These are phyloP conservation scores for Lagenorhynchus albirostris DNA, from an alignment of 2,113 vertebrate genomes.

Conservation along the genomic window DNA sequence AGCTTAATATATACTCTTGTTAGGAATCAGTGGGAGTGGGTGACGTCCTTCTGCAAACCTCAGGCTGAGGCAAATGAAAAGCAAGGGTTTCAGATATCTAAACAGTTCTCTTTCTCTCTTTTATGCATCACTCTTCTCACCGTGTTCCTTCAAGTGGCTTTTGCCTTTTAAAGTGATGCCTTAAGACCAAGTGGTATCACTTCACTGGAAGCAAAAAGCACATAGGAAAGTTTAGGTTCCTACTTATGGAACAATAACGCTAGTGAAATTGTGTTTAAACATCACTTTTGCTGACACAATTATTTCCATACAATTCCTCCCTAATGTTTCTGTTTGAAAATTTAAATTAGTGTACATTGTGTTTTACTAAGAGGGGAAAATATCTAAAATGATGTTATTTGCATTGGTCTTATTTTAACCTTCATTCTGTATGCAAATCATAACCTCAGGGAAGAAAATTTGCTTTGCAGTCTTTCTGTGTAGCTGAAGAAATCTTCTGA, in stretches of 20 bases:
- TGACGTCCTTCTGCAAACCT: not conserved
- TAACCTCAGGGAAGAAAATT: not conserved
- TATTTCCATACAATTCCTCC: not conserved
- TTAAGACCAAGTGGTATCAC: not conserved
- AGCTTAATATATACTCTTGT: constrained; percentile 53
- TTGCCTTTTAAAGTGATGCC: constrained; percentile 33
- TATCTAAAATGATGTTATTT: not conserved
- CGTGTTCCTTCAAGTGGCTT: not conserved
- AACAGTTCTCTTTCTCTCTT: not conserved
- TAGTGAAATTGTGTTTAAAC: not conserved
- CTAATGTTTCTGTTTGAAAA: not conserved
- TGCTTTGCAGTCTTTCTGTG: not conserved
- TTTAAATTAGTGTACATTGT: not conserved
- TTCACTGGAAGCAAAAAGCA: not conserved
- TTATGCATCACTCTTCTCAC: not conserved
- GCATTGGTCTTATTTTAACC: not conserved
- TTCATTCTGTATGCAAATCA: not conserved
- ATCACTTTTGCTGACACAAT: not conserved
- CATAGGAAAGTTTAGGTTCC: not conserved
- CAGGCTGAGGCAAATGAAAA: constrained; percentile 14
- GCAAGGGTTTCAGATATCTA: constrained; percentile 22
- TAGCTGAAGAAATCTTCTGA: not conserved
- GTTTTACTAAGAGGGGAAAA: not conserved
- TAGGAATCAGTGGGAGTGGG: constrained; percentile 44
- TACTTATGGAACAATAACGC: not conserved